Conservation (phyloP, 1,140 invertebrate species). For the Macrotrachela quadricornifera region DNA sequence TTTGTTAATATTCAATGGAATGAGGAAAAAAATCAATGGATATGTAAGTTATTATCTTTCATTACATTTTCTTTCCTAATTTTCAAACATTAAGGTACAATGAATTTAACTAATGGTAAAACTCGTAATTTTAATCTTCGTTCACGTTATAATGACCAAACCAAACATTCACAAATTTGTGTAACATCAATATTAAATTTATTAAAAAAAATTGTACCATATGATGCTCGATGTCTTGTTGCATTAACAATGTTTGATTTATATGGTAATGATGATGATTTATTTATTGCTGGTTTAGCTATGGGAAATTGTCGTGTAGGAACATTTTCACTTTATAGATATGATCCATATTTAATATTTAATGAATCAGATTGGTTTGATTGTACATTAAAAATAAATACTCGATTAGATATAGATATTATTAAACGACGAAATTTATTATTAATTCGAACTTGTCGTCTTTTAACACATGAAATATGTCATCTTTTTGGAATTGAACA, state of each 20-base stretch:
- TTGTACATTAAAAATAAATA: slow-evolving; percentile 1
- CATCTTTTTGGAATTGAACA: slow-evolving; percentile 21
- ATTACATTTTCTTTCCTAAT: no score
- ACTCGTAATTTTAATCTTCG: no score
- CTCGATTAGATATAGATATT: no score
- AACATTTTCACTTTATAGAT: slow-evolving; percentile 20
- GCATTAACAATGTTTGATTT: slow-evolving; percentile 20
- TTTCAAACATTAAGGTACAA: no score
- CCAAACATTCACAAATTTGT: slow-evolving; percentile 15
- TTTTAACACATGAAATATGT: slow-evolving; percentile 22
- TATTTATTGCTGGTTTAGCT: slow-evolving; percentile 25
- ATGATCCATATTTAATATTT: slow-evolving; percentile 17
- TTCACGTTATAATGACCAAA: slow-evolving; percentile 12
- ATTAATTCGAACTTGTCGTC: slow-evolving; percentile 11
- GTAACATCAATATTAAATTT: slow-evolving; percentile 14
- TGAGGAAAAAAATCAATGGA: no score
- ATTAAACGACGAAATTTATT: no score
- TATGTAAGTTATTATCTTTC: no score
- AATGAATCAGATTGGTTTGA: slow-evolving; percentile 18
- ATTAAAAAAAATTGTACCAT: slow-evolving; percentile 14
- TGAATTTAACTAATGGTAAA: no score
- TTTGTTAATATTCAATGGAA: no score
- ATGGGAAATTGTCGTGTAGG: slow-evolving; percentile 18
- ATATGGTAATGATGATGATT: slow-evolving; percentile 17
- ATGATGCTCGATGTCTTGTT: slow-evolving; percentile 19